A percentile compares a stretch with the other conserved stretches of the same genome.
phyloP scores from a whole-genome alignment of 2,797 vertebrate genomes.

The Cottoperca gobio region DNA sequence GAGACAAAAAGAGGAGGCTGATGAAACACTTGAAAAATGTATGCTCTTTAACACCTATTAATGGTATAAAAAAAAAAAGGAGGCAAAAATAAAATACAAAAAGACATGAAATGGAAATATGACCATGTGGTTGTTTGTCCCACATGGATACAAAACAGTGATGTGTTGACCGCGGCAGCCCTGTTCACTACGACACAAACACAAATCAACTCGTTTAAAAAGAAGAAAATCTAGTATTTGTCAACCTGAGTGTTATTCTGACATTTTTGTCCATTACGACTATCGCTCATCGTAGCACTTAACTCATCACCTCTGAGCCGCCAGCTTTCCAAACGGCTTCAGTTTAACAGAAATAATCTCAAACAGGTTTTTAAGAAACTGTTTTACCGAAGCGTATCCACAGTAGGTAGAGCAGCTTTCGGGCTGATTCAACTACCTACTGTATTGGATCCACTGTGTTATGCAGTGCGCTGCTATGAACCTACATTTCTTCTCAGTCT shows the following conservation, averaged over 20 bases:
- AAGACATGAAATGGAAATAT: background rate
- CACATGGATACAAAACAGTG: conserved; percentile 1
- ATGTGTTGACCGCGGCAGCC: conserved; percentile 20
- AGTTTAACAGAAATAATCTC: background rate
- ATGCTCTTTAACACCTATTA: background rate
- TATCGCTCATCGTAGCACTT: background rate
- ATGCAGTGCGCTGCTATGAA: background rate
- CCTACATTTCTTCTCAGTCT: background rate
- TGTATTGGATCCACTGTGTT: background rate
- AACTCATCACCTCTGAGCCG: background rate
- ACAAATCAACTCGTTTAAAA: conserved; percentile 14
- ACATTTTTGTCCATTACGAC: background rate
- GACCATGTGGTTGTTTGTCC: background rate
- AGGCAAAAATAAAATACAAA: background rate
- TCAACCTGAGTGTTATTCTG: conserved; percentile 5
- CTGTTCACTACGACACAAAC: conserved; percentile 45
- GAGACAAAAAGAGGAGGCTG: conserved; percentile 5
- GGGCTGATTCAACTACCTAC: background rate
- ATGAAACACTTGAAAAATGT: background rate
- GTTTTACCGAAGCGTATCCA: background rate
- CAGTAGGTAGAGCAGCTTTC: background rate
- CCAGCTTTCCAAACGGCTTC: background rate
- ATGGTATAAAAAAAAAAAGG: background rate
- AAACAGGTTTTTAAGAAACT: background rate
- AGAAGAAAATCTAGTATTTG: conserved; percentile 24